These are phyloP conservation scores for Drosophila austrosaltans DNA, from an alignment of 2,888 invertebrate species.

Conservation along the genomic window DNA sequence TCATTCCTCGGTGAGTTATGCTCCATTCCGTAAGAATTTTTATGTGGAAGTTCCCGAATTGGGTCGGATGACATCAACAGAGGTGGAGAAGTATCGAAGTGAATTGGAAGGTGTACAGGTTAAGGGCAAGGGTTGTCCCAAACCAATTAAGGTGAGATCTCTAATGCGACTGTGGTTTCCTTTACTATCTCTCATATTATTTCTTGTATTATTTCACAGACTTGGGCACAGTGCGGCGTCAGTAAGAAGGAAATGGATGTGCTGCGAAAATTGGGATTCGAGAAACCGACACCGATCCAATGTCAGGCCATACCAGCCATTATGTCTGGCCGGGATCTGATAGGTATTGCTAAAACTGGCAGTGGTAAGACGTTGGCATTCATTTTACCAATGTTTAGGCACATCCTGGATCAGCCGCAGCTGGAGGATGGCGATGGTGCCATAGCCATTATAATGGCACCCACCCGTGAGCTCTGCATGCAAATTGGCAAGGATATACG, in stretches of 20 bases:
- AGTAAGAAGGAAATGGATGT: slow-evolving; percentile 97
- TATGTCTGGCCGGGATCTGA: slow-evolving; percentile 98
- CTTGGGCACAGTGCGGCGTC: slow-evolving; percentile 99
- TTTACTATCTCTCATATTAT: not conserved
- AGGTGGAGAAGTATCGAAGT: slow-evolving; percentile 92
- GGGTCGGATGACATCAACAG: slow-evolving; percentile 93
- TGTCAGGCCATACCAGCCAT: slow-evolving; percentile 98
- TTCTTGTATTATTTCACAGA: slow-evolving; percentile 76
- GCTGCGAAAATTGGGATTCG: slow-evolving; percentile 94
- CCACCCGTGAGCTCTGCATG: slow-evolving; percentile 98
- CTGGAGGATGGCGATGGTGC: slow-evolving; percentile 99
- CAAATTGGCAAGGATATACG: slow-evolving; percentile 99
- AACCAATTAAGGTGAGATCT: slow-evolving; percentile 89
- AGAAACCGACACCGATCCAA: slow-evolving; percentile 99
- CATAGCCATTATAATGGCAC: slow-evolving; percentile 98
- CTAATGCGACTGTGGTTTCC: not conserved
- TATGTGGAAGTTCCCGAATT: slow-evolving; percentile 99
- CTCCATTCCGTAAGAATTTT: slow-evolving; percentile 96
- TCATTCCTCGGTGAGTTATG: slow-evolving; percentile 93
- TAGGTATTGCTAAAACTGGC: slow-evolving; percentile 99
- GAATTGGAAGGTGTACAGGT: slow-evolving; percentile 98
- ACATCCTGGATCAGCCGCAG: slow-evolving; percentile 96
- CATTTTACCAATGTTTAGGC: slow-evolving; percentile 97
- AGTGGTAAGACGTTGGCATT: slow-evolving; percentile 99
- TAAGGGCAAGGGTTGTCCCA: slow-evolving; percentile 98